Evolutionary conservation across 2,797 vertebrate species (phyloP).

Genomic region (Oryzias dopingdopingensis): DNA sequence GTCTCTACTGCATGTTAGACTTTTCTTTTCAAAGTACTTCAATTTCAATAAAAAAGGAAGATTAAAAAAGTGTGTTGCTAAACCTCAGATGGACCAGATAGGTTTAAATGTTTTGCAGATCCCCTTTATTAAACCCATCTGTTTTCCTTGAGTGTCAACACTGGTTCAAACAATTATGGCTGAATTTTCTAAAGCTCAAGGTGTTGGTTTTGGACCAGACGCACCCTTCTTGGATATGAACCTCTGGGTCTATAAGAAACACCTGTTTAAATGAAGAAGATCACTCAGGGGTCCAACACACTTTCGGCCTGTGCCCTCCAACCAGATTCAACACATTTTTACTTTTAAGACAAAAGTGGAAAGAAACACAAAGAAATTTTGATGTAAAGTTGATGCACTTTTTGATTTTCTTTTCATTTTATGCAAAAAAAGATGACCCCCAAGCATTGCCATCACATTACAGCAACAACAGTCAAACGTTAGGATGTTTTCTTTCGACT

Average conservation of each 20-base stretch:
- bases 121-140: too few species aligned
- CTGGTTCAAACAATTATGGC: too few species aligned
- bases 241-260: constrained; percentile 1
- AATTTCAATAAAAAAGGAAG: background rate
- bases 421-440: too few species aligned
- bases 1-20: too few species aligned
- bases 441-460: too few species aligned
- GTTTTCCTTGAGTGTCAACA: background rate
- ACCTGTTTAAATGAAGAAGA: background rate
- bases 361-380: background rate
- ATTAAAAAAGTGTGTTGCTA: background rate
- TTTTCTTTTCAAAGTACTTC: background rate
- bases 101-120: background rate
- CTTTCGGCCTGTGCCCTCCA: background rate
- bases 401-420: background rate
- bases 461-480: too few species aligned
- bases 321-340: too few species aligned
- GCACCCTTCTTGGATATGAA: background rate
- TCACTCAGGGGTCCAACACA: background rate
- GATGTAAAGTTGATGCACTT: background rate
- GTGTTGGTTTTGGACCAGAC: background rate
- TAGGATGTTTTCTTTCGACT: background rate
- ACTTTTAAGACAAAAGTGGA: too few species aligned
- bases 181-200: constrained; percentile 1
- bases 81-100: background rate